Conservation (phyloP, 2,113 vertebrate genomes). For the Myiagra hebetior region DNA sequence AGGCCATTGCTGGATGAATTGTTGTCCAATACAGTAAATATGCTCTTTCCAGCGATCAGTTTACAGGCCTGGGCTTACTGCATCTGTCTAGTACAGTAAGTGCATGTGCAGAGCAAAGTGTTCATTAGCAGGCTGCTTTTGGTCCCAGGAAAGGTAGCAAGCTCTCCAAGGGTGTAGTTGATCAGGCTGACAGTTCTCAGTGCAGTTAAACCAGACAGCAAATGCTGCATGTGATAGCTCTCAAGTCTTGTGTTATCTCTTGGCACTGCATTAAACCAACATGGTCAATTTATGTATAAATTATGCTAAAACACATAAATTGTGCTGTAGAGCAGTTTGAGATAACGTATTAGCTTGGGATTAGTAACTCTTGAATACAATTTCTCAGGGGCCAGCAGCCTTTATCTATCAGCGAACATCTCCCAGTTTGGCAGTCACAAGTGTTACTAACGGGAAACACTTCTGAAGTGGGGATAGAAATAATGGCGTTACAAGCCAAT, state of each 20-base stretch:
- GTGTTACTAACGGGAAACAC: slow-evolving; percentile 1
- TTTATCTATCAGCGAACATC: neutral
- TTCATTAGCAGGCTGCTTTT: neutral
- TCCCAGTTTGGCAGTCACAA: neutral
- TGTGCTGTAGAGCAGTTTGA: neutral
- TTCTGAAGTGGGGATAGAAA: neutral
- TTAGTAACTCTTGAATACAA: neutral
- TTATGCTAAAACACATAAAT: neutral
- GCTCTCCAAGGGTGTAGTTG: neutral
- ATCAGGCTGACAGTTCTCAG: neutral
- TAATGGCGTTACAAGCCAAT: slow-evolving; percentile 22
- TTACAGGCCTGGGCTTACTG: neutral
- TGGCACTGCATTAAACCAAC: neutral
- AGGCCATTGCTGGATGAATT: neutral
- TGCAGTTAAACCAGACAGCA: neutral
- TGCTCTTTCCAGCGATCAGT: neutral
- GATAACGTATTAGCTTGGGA: neutral
- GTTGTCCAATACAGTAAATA: neutral
- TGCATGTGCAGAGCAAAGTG: neutral
- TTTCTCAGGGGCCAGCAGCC: neutral
- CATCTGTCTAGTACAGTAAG: neutral
- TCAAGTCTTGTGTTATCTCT: neutral
- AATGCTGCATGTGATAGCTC: neutral
- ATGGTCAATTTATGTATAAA: neutral
- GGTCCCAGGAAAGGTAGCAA: neutral